Evolutionary conservation across 2,113 vertebrate genomes (phyloP), one percentile per base, ranked within the genome.

Genomic region (Platysternon megacephalum): DNA sequence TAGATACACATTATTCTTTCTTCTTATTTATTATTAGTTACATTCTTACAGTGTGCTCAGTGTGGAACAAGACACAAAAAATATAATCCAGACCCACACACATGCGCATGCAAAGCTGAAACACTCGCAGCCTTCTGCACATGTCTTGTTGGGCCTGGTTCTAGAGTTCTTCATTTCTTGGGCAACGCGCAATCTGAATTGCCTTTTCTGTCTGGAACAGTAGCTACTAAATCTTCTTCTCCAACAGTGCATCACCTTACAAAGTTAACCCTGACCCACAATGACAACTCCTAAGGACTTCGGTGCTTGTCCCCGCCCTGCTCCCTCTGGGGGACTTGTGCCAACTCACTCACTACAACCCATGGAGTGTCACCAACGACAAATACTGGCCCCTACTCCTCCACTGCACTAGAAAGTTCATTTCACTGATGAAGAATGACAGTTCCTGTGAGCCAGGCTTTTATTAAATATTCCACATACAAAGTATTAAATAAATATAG

Each of bases 401-500:
- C 93, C 11, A 49, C 79, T 11, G 35, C 35, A 2, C 11, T 13
- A 49, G 13, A 78, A 12, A 48, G 61, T 65, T 74, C 55, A 24
- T 39, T 51, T 22, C 68, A 52, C 56, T 1, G 0, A 91, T 76
- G 65, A 93, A 93, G 29, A 92, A 80, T 65, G 84, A 9, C 26
- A 56, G 24, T 39, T 42, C 89, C 84, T 89, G 0, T 0, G 6
- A 88, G 68, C 91, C 82, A 87, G 29, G 61, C n/a, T 85, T 97
- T 97, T 90, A 92, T 95, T 94, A 97, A 97, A 96, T 91, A 97
- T 91, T 93, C 74, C 83, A 85, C 14, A 79, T 93, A 95, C 58
- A 95, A 97, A 97, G 84, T 89, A 86, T 93, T 92, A 92, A 97
- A 97, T 97, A 97, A 97, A 97, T 97, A 97, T 14, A 89, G 4